Evolutionary conservation across 2,113 vertebrate species (phyloP), one percentile per base, ranked within the genome.

Genomic region (Aramus guarauna): DNA sequence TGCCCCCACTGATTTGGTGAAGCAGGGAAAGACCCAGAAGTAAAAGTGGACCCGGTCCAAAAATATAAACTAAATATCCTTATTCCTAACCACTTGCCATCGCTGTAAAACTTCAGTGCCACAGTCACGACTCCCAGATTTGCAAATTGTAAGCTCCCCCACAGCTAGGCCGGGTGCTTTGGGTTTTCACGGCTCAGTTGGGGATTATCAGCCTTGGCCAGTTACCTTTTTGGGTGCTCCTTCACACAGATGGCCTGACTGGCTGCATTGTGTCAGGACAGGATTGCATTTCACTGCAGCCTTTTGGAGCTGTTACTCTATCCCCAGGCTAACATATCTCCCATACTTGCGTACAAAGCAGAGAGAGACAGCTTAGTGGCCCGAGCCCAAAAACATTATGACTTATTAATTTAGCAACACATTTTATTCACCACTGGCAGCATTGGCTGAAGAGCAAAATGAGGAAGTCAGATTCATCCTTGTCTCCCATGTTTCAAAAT

Each of bases 281-380:
- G 81, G 92, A 91, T 66, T 93, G 78, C 22, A 1, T 97, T 96
- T 95, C 96, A 80, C 34, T 6, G 29, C 90, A 85, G 78, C 58
- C 71, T 84, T 79, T 85, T 15, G 81, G 90, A 93, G 81, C 53
- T 88, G 94, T 73, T 94, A 95, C 88, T 69, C 84, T 96, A 85
- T 85, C 96, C 93, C 50, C 62, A 58, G 90, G 63, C 80, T 50
- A 76, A 90, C 81, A 32, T 92, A 73, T 83, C 96, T 95, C 67
- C 90, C 87, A 39, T 76, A 69, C 77, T 90, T n/a, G 0, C 2
- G 0, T 79, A 93, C 74, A 58, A 76, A 80, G 88, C 58, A 76
- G 48, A 71, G 52, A 68, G 34, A 5, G 22, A 92, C 64, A 85
- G 78, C 21, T 89, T 24, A 66, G 78, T 88, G 88, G 93, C 88